phyloP scores from a whole-genome alignment of 1,140 invertebrate genomes.

The Trichonephila inaurata region DNA sequence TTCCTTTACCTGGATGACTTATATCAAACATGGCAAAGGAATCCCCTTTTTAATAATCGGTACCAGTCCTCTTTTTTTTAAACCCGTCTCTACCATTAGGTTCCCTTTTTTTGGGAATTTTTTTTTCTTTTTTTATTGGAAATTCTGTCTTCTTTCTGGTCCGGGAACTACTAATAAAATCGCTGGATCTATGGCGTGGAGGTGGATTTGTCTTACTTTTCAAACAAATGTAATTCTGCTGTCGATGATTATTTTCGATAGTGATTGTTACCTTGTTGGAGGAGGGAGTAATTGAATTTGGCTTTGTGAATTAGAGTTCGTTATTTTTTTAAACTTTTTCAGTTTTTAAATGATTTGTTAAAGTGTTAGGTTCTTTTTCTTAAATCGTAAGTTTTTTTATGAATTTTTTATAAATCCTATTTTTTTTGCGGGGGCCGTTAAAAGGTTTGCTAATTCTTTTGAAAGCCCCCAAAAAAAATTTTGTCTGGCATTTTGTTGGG shows the following conservation, averaged over 20 bases:
- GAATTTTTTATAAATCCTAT: no score
- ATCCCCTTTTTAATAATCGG: constrained; percentile 67
- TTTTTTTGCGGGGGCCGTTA: no score
- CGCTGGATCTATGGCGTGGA: neutral
- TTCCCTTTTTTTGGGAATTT: neutral
- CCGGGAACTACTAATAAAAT: constrained; percentile 23
- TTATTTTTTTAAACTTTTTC: no score
- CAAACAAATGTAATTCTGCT: constrained; percentile 24
- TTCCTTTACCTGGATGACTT: constrained; percentile 30
- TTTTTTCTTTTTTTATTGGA: neutral
- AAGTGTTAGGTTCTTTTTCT: no score
- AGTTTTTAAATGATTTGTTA: no score
- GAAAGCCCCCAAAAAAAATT: no score
- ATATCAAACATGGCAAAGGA: constrained; percentile 66
- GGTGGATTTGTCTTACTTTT: neutral
- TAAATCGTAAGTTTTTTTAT: no score
- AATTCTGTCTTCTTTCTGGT: neutral
- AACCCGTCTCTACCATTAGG: constrained; percentile 51
- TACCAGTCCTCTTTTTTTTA: neutral
- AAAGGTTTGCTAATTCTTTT: no score
- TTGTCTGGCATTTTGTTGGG: no score
- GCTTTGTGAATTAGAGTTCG: no score
- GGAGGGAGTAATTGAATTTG: no score
- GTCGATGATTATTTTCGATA: neutral
- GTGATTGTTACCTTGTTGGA: no score